Percentiles rank a stretch among this genome's conserved stretches.
Conservation (phyloP, 2,113 vertebrate genomes). For the Gymnorhina tibicen region DNA sequence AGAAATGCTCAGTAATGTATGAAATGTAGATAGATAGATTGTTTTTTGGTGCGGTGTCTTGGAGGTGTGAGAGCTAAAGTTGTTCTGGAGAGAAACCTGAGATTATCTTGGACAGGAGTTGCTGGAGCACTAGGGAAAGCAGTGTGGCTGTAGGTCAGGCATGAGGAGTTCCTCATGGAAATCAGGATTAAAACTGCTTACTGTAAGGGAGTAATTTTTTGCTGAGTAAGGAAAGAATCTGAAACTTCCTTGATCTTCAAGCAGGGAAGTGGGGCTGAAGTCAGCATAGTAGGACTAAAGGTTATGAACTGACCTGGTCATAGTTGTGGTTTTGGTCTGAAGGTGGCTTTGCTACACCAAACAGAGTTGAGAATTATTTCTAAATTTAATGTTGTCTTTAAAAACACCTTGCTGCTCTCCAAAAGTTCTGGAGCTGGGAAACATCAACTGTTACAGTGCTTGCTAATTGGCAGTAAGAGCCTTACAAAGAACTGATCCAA, state of each 20-base stretch:
- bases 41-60: background rate
- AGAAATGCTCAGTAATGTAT: background rate
- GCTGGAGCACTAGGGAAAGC: background rate
- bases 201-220: accelerated
- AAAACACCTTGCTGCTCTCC: background rate
- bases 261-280: background rate
- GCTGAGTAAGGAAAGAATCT: background rate
- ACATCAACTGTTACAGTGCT: accelerated
- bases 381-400: background rate
- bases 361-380: background rate
- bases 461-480: background rate
- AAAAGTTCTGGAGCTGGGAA: background rate
- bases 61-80: background rate
- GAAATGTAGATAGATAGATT: background rate
- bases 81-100: background rate
- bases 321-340: background rate
- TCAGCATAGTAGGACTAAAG: background rate
- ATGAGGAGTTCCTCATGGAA: background rate
- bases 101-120: background rate
- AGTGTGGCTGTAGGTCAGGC: background rate
- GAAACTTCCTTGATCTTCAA: background rate
- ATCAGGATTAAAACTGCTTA: background rate
- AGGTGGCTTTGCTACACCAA: background rate
- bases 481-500: background rate
- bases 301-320: background rate